These are phyloP conservation scores for Mesaphorura yosii DNA, from an alignment of 1,140 invertebrate genomes.

Conservation along the genomic window DNA sequence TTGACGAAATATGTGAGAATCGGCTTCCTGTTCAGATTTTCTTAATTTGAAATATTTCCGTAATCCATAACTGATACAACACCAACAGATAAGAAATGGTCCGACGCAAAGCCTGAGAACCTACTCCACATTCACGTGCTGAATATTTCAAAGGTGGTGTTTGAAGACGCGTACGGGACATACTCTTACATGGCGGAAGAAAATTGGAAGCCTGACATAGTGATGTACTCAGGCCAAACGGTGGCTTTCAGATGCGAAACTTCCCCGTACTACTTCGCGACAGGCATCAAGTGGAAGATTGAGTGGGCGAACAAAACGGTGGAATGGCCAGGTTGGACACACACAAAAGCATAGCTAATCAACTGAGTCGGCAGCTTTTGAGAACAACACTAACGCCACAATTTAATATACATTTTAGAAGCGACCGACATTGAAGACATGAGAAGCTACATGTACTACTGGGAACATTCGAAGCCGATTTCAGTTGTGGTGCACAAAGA, in stretches of 20 bases:
- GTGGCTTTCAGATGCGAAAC: constrained; percentile 20
- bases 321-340: background rate
- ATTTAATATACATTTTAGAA: too few species aligned
- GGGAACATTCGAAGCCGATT: too few species aligned
- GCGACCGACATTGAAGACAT: too few species aligned
- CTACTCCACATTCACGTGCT: too few species aligned
- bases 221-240: constrained; percentile 19
- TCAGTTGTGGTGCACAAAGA: too few species aligned
- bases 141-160: too few species aligned
- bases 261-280: constrained; percentile 20
- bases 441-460: too few species aligned
- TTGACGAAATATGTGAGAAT: background rate
- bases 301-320: constrained; percentile 13
- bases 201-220: too few species aligned
- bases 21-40: background rate
- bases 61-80: background rate
- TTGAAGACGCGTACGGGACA: background rate
- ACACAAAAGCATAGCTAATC: background rate
- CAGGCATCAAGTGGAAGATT: constrained; percentile 22
- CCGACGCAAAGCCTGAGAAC: constrained; percentile 16
- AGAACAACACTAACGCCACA: too few species aligned
- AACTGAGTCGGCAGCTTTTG: too few species aligned
- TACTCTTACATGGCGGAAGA: too few species aligned
- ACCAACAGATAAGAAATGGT: constrained; percentile 22
- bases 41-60: background rate